phyloP scores from a whole-genome alignment of 1,140 invertebrate species.

The Phymastichus coffea region DNA sequence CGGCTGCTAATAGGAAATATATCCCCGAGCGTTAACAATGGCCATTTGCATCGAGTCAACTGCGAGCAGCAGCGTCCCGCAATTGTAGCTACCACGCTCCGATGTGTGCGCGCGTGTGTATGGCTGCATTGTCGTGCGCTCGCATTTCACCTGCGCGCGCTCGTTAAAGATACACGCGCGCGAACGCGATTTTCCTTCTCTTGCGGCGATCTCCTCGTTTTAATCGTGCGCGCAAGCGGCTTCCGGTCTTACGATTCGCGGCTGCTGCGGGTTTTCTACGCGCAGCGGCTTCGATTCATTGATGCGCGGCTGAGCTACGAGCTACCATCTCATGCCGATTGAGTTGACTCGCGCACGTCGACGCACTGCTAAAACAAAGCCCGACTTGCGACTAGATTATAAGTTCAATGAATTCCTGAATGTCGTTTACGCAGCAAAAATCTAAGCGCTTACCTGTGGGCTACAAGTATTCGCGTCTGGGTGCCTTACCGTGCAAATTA shows the following conservation, averaged over 20 bases:
- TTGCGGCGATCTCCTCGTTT: neutral
- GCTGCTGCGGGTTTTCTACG: neutral
- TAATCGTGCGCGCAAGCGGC: neutral
- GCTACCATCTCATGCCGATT: no score
- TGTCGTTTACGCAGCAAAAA: no score
- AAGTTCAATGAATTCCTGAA: no score
- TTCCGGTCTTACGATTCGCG: neutral
- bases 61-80: neutral
- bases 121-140: slow-evolving; percentile 9
- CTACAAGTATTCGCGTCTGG: no score
- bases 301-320: no score
- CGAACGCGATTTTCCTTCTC: neutral
- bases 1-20: slow-evolving; percentile 23
- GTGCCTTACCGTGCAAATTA: no score
- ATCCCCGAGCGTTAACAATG: slow-evolving; percentile 21
- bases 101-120: no score
- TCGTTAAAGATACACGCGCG: no score
- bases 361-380: no score
- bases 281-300: neutral
- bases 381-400: no score
- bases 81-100: neutral
- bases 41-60: slow-evolving; percentile 23
- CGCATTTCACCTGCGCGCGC: neutral
- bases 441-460: no score
- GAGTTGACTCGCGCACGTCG: neutral